Evolutionary conservation across 2,888 invertebrate species (phyloP).

Genomic region (Drosophila parthenogenetica): DNA sequence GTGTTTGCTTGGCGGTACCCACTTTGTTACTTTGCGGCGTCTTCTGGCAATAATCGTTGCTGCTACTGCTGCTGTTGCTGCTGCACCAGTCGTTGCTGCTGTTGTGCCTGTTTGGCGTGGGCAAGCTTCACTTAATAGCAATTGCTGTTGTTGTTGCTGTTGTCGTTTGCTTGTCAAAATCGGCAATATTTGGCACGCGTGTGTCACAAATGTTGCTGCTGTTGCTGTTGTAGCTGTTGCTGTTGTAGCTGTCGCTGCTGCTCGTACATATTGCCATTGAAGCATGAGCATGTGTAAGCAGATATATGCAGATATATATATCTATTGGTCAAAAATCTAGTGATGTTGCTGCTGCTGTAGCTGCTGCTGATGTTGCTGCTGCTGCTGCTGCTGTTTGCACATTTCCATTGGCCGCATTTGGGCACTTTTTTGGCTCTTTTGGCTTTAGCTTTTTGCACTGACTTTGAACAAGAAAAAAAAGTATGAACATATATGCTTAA

Average conservation of each 20-base stretch:
- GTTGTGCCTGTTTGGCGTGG: slow-evolving; percentile 18
- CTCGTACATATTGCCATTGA: slow-evolving; percentile 76
- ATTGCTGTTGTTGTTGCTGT: slow-evolving; percentile 33
- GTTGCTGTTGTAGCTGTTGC: slow-evolving; percentile 36
- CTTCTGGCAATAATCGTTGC: slow-evolving; percentile 66
- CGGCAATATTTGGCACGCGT: slow-evolving; percentile 75
- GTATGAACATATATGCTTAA: slow-evolving; percentile 9
- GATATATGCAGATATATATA: slow-evolving; percentile 29
- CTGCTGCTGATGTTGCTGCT: slow-evolving; percentile 17
- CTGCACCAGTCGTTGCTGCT: slow-evolving; percentile 20
- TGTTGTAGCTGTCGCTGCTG: slow-evolving; percentile 62
- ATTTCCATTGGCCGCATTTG: slow-evolving; percentile 56
- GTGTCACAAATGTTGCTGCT: slow-evolving; percentile 68
- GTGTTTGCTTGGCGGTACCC: slow-evolving; percentile 44
- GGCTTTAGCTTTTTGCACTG: slow-evolving; percentile 52
- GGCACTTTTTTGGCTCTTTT: slow-evolving; percentile 15
- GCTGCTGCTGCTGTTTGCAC: slow-evolving; percentile 42
- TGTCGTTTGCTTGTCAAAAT: slow-evolving; percentile 58
- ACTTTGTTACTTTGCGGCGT: slow-evolving; percentile 68
- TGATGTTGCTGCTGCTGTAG: slow-evolving; percentile 9
- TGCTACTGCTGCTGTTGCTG: slow-evolving; percentile 36
- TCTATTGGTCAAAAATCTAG: slow-evolving; percentile 10
- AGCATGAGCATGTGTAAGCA: slow-evolving; percentile 67
- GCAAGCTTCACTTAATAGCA: slow-evolving; percentile 33
- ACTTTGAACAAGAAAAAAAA: slow-evolving; percentile 48